These are phyloP conservation scores for Ashinkailepas kermadecensis DNA, from an alignment of 2,888 invertebrate species.

Conservation along the genomic window DNA sequence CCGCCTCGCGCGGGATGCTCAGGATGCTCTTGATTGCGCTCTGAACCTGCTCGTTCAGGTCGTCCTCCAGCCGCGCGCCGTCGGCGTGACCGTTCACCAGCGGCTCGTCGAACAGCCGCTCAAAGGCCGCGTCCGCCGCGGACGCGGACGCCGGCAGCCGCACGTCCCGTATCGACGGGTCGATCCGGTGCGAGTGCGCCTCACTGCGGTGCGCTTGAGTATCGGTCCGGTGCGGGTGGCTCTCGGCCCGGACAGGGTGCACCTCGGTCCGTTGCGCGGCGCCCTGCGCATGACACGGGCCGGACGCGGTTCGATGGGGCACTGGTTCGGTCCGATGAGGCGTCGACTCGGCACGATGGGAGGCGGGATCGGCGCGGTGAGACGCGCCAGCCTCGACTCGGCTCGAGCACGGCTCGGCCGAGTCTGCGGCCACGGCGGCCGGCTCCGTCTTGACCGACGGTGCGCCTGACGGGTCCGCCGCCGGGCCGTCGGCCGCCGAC, in stretches of 20 bases:
- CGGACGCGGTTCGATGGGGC: too few species aligned
- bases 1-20: conserved; percentile 24
- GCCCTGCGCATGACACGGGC: too few species aligned
- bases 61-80: not conserved
- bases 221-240: too few species aligned
- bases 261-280: too few species aligned
- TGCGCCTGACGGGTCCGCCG: not conserved
- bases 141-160: not conserved
- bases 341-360: too few species aligned
- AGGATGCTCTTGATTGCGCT: conserved; percentile 37
- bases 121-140: not conserved
- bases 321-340: too few species aligned
- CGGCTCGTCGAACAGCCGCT: conserved; percentile 10
- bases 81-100: conserved; percentile 3
- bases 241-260: too few species aligned
- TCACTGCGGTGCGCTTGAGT: too few species aligned
- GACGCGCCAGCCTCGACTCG: too few species aligned
- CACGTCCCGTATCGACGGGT: not conserved
- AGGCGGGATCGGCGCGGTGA: too few species aligned
- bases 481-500: not conserved
- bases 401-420: not conserved
- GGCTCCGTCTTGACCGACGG: not conserved
- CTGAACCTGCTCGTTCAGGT: conserved; percentile 36
- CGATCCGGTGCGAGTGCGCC: not conserved
- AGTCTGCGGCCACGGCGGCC: not conserved